Conservation (phyloP, 2,113 vertebrate genomes). For the Sander lucioperca region DNA sequence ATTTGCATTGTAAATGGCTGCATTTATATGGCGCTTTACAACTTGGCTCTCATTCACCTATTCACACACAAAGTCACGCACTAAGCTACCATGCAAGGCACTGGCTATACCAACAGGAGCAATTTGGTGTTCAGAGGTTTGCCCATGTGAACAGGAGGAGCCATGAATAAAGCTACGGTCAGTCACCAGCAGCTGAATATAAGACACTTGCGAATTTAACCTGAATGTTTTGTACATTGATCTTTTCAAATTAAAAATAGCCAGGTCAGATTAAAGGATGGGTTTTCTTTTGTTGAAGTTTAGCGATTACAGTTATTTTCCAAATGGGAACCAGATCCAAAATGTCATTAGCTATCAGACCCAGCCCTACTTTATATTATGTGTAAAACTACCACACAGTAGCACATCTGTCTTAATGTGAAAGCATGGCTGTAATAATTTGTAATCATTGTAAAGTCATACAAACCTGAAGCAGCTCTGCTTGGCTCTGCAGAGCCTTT, state of each 20-base stretch:
- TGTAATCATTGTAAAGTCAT: not conserved
- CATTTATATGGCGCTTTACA: not conserved
- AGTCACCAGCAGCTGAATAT: too few relatives aligned
- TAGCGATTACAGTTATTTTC: not conserved
- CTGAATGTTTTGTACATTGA: too few relatives aligned
- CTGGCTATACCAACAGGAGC: too few relatives aligned
- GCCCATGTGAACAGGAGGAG: too few relatives aligned
- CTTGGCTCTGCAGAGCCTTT: slow-evolving; percentile 79
- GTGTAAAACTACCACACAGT: not conserved
- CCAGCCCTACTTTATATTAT: not conserved
- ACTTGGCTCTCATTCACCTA: too few relatives aligned
- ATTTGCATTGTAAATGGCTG: not conserved
- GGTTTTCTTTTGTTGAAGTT: not conserved
- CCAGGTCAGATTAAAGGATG: not conserved
- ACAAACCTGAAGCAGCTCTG: slow-evolving; percentile 87
- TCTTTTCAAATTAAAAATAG: too few relatives aligned
- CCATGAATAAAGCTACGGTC: too few relatives aligned
- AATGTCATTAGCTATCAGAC: not conserved
- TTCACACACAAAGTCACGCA: too few relatives aligned
- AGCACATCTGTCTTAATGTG: not conserved
- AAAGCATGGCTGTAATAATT: not conserved
- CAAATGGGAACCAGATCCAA: not conserved
- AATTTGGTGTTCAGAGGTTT: too few relatives aligned
- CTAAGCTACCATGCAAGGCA: too few relatives aligned
- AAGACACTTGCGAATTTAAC: too few relatives aligned